Percentiles rank a stretch among this genome's conserved stretches.
These are phyloP conservation scores for Rhamphomyia laevipes DNA, from an alignment of 2,888 invertebrate species.

Conservation along the genomic window DNA sequence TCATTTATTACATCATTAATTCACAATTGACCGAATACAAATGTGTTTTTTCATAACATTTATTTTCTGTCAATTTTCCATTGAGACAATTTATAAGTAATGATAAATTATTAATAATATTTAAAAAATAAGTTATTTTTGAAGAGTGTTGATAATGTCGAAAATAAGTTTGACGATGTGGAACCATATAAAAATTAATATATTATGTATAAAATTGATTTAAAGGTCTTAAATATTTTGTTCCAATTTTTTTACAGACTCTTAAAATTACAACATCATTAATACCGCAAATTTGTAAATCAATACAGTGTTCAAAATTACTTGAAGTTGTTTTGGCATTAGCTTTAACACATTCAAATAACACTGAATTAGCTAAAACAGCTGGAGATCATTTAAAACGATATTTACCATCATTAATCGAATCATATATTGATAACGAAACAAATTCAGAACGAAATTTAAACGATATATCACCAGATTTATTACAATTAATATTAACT, in stretches of 20 bases:
- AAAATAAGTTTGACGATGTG: too few relatives aligned
- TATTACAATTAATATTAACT: conserved; percentile 69
- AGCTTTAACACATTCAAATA: conserved; percentile 69
- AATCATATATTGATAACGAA: conserved; percentile 74
- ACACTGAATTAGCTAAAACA: conserved; percentile 58
- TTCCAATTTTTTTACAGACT: conserved; percentile 44
- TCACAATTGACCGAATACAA: too few relatives aligned
- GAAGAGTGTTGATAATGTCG: too few relatives aligned
- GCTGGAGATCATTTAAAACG: conserved; percentile 70
- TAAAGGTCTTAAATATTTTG: background rate
- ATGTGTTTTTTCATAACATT: too few relatives aligned
- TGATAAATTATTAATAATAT: too few relatives aligned
- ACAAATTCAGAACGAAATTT: conserved; percentile 68
- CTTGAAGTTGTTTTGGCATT: conserved; percentile 88
- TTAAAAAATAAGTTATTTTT: too few relatives aligned
- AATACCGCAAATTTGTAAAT: conserved; percentile 72
- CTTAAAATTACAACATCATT: conserved; percentile 68
- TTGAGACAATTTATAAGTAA: too few relatives aligned
- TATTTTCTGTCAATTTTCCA: too few relatives aligned
- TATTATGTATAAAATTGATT: too few relatives aligned
- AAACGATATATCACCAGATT: conserved; percentile 83
- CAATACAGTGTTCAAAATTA: conserved; percentile 73
- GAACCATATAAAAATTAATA: too few relatives aligned
- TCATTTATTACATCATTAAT: too few relatives aligned
- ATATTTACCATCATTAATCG: conserved; percentile 72